Conservation (phyloP, 2,113 vertebrate genomes). For the Odocoileus virginianus region DNA sequence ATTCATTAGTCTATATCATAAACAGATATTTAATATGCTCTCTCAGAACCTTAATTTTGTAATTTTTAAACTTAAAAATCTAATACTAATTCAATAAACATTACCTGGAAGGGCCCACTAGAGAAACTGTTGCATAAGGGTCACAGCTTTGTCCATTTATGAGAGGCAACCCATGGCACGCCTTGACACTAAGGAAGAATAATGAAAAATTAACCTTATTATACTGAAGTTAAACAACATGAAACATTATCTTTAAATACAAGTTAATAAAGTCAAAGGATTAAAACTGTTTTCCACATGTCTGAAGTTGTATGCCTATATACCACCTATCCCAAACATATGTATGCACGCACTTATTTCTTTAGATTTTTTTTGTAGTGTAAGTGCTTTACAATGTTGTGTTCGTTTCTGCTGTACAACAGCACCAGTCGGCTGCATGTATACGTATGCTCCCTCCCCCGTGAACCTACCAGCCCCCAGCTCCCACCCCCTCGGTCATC, state of each 20-base stretch:
- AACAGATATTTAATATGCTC: slow-evolving; percentile 6
- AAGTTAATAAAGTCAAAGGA: slow-evolving; percentile 3
- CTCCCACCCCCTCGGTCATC: not conserved
- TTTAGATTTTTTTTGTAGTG: not conserved
- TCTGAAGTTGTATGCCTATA: not conserved
- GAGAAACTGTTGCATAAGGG: slow-evolving; percentile 94
- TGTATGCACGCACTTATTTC: not conserved
- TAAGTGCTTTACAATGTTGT: not conserved
- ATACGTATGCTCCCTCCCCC: not conserved
- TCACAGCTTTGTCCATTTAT: slow-evolving; percentile 97
- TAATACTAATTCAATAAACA: slow-evolving; percentile 26
- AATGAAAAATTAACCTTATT: slow-evolving; percentile 33
- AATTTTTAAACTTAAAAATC: slow-evolving; percentile 45
- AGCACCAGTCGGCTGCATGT: not conserved
- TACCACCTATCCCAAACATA: not conserved
- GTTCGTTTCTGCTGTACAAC: not conserved
- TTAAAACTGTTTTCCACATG: not conserved
- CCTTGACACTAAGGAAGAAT: slow-evolving; percentile 87
- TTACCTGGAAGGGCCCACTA: slow-evolving; percentile 96
- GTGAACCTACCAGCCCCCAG: not conserved
- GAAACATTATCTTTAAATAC: not conserved
- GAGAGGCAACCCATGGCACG: slow-evolving; percentile 95
- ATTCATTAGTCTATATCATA: slow-evolving; percentile 23
- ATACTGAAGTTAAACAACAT: not conserved
- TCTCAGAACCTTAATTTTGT: not conserved